These are phyloP conservation scores for Rattus norvegicus DNA, from an alignment of 2,113 vertebrate species.

Conservation along the genomic window GRCr8 NC_086025.1:110774001-110774500, in stretches of 20 bases:
- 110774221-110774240: neutral
- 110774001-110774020: neutral
- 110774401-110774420: slow-evolving; percentile 26
- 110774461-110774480: neutral
- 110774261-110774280: neutral
- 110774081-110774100: rapidly evolving
- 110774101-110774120: too few relatives aligned
- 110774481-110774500: slow-evolving; percentile 32
- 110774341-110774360: neutral
- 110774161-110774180: neutral
- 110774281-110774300: neutral
- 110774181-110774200: neutral
- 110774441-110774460: slow-evolving; percentile 6
- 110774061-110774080: neutral
- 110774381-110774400: too few relatives aligned
- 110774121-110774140: neutral
- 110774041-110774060: neutral
- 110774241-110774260: neutral
- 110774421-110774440: neutral
- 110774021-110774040: neutral
- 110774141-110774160: neutral
- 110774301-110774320: neutral
- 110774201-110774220: neutral
- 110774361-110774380: neutral
- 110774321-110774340: neutral